These are phyloP conservation scores for Entomobrya multifasciata DNA, from an alignment of 2,888 invertebrate genomes.

Conservation along the genomic window DNA sequence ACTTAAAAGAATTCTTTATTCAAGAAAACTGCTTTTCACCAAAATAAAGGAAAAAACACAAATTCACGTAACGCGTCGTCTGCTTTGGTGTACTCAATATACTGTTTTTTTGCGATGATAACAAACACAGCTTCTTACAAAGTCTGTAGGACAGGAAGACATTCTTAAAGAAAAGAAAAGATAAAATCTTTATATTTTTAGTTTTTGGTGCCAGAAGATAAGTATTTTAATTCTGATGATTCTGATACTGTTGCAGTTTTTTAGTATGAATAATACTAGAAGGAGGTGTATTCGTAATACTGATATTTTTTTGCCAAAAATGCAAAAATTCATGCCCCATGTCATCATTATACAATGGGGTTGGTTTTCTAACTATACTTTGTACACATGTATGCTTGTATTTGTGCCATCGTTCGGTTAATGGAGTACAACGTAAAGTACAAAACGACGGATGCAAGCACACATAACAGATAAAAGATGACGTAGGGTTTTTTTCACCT, in stretches of 20 bases:
- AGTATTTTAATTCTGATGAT: conserved; percentile 48
- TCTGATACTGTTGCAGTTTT: conserved; percentile 37
- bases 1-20: neutral
- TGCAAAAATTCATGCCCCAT: conserved; percentile 19
- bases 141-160: conserved; percentile 44
- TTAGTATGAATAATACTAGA: neutral
- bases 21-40: conserved; percentile 37
- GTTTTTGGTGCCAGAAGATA: neutral
- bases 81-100: conserved; percentile 18
- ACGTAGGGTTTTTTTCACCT: conserved; percentile 55
- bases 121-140: conserved; percentile 1
- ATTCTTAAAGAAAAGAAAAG: conserved; percentile 31
- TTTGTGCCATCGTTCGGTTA: neutral
- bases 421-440: neutral
- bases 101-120: conserved; percentile 47
- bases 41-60: conserved; percentile 18
- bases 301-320: conserved; percentile 35
- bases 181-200: conserved; percentile 25
- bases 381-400: neutral
- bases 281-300: conserved; percentile 26
- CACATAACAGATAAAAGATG: conserved; percentile 37
- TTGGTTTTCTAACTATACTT: neutral
- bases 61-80: conserved; percentile 49
- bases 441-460: conserved; percentile 12
- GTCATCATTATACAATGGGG: conserved; percentile 27